A percentile compares a stretch with the other conserved stretches of the same genome.
Evolutionary conservation across 1,140 invertebrate genomes (phyloP).

Genomic region (Zaprionus vittiger): DNA sequence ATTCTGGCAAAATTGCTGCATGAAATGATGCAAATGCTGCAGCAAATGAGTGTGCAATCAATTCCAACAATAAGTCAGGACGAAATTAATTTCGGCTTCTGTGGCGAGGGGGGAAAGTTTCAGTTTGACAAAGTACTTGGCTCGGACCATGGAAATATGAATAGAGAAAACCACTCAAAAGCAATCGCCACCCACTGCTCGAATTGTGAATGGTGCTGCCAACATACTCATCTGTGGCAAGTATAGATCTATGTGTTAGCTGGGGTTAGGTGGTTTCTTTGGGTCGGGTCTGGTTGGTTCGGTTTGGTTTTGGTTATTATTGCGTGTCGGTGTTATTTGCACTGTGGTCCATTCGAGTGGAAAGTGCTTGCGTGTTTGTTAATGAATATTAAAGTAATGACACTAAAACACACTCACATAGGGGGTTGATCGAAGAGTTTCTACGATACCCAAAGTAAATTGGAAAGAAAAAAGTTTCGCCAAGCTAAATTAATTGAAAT

Average conservation of each 20-base stretch:
- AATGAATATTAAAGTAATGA: conserved; percentile 52
- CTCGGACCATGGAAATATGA: neutral
- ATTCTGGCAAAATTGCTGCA: neutral
- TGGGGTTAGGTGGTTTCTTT: neutral
- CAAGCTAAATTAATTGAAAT: too few species aligned
- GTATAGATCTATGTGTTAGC: neutral
- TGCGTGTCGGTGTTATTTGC: conserved; percentile 49
- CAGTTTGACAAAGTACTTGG: neutral
- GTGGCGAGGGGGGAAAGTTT: neutral
- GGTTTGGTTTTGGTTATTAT: conserved; percentile 2
- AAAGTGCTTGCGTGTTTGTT: conserved; percentile 9
- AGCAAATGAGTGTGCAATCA: conserved; percentile 15
- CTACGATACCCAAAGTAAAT: accelerated
- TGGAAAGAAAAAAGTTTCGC: too few species aligned
- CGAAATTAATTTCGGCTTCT: neutral
- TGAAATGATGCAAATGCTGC: neutral
- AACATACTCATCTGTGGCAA: neutral
- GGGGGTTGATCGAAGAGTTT: neutral
- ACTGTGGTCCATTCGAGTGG: neutral
- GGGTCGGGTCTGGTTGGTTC: neutral
- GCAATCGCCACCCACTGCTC: neutral
- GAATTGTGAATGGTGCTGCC: neutral
- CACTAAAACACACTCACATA: conserved; percentile 36
- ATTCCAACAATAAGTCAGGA: neutral
- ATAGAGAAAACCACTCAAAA: neutral